Evolutionary conservation across 2,797 vertebrate genomes (phyloP), one percentile per base, ranked within the genome.

Genomic region (Poecile montanus): DNA sequence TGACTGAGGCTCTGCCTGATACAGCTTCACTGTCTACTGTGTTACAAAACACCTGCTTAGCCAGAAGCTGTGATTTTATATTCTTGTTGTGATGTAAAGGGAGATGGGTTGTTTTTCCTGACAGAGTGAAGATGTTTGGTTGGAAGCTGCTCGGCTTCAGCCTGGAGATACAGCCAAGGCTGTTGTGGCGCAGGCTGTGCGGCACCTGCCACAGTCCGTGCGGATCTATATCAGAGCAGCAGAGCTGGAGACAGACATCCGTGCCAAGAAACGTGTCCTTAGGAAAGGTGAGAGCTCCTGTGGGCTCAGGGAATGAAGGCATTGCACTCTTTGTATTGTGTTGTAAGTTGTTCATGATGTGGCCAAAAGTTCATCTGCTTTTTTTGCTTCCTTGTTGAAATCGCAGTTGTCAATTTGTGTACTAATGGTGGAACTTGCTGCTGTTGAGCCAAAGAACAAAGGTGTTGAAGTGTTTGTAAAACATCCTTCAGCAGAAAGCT

Each of bases 111-210:
- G 14, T 57, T 58, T 91, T 19, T 68, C 67, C 68, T 68, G 23
- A 6, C 58, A 99, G 99, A 99, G 99, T 94, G 99, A 99, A 97
- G 99, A 99, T 53, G 99, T 99, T 58, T 99, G 99, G 99, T 92
- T 99, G 40, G 99, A 99, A 97, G 99, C 99, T 53, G 99, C 99
- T 57, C 98, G 99, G 32, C 97, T 99, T n/a, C 99, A 99, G 95
- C 99, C 99, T 5, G 99, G 99, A 29, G 99, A 99, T 93, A 99
- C 99, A 2, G 99, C 99, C 60, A 99, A 99, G 96, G 99, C 99
- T 0, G 99, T 99, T 30, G 99, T 99, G 66, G 99, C 99, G 53
- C 99, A 99, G 91, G 99, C 99, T 9, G 99, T 99, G n/a, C 98
- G 99, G 30, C 99, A 99, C 96, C 98, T 99, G 57, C 99, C 99